A percentile compares a stretch with the other conserved stretches of the same genome.
Evolutionary conservation across 2,113 vertebrate genomes (phyloP).

Genomic region (Zosterops pallidus): DNA sequence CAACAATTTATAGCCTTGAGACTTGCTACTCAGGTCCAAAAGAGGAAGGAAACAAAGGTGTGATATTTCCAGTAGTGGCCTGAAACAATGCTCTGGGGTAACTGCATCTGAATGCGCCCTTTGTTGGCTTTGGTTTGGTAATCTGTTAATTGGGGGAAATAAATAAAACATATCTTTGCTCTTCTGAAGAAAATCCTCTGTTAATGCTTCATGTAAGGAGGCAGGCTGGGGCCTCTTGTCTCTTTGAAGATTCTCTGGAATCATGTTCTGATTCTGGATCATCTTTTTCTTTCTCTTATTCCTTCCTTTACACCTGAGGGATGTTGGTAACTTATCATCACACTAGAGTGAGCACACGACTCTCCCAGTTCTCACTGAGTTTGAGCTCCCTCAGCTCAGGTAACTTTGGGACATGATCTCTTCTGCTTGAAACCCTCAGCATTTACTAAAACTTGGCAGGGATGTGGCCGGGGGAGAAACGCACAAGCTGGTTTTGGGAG

Average conservation of each 20-base stretch:
- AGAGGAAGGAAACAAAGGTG: not conserved
- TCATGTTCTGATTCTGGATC: not conserved
- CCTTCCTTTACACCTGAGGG: not conserved
- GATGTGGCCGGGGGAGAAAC: not conserved
- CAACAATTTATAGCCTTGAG: not conserved
- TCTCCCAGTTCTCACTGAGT: not conserved
- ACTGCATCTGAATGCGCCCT: not conserved
- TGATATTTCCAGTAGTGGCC: not conserved
- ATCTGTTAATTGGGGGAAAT: not conserved
- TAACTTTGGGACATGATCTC: not conserved
- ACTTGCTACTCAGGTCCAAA: not conserved
- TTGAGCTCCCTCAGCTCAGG: not conserved
- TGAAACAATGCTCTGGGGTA: not conserved
- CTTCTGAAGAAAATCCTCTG: not conserved
- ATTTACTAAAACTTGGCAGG: not conserved
- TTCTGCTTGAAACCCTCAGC: not conserved
- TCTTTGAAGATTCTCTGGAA: not conserved
- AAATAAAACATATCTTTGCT: not conserved
- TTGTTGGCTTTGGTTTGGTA: not conserved
- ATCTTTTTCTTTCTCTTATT: not conserved
- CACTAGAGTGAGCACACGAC: rapidly evolving
- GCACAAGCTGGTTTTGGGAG: not conserved
- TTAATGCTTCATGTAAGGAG: not conserved
- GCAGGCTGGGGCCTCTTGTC: not conserved
- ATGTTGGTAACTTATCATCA: not conserved